Evolutionary conservation across 2,113 vertebrate genomes (phyloP).

Genomic region (Poecilia latipinna): DNA sequence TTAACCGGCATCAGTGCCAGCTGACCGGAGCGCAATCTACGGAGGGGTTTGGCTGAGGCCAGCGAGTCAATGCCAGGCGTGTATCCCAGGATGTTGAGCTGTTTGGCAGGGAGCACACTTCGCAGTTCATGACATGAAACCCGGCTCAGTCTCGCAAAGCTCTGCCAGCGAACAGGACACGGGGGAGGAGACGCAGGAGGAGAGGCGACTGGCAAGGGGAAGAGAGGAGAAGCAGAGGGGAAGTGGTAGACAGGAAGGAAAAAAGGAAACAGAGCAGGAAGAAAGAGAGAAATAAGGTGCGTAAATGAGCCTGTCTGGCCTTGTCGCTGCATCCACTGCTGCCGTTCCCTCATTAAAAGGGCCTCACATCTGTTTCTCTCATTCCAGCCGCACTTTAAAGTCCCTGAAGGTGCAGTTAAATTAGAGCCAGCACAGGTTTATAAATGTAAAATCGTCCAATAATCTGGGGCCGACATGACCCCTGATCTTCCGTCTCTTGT

Average conservation of each 20-base stretch:
- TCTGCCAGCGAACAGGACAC: slow-evolving; percentile 40
- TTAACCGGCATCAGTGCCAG: slow-evolving; percentile 50
- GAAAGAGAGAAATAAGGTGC: slow-evolving; percentile 2
- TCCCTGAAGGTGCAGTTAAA: slow-evolving; percentile 82
- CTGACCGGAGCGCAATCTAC: slow-evolving; percentile 56
- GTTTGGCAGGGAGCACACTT: slow-evolving; percentile 52
- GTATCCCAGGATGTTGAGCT: slow-evolving; percentile 58
- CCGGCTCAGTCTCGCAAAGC: slow-evolving; percentile 15
- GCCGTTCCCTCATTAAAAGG: slow-evolving; percentile 68
- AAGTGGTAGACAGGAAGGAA: slow-evolving; percentile 8
- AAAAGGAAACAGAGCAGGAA: background rate
- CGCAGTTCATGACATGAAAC: slow-evolving; percentile 42
- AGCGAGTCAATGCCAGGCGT: slow-evolving; percentile 44
- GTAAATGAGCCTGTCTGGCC: slow-evolving; percentile 52
- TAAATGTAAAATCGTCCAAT: slow-evolving; percentile 82
- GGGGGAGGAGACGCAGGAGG: background rate
- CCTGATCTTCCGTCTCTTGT: slow-evolving; percentile 71
- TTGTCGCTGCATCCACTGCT: slow-evolving; percentile 56
- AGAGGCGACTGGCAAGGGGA: slow-evolving; percentile 8
- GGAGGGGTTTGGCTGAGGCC: slow-evolving; percentile 48
- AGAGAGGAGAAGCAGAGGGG: background rate
- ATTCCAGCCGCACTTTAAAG: slow-evolving; percentile 72
- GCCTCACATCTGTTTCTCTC: slow-evolving; percentile 80
- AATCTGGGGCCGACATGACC: slow-evolving; percentile 79
- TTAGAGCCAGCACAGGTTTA: slow-evolving; percentile 80